phyloP scores from a whole-genome alignment of 2,797 vertebrate species.

The Phoeniculus purpureus region DNA sequence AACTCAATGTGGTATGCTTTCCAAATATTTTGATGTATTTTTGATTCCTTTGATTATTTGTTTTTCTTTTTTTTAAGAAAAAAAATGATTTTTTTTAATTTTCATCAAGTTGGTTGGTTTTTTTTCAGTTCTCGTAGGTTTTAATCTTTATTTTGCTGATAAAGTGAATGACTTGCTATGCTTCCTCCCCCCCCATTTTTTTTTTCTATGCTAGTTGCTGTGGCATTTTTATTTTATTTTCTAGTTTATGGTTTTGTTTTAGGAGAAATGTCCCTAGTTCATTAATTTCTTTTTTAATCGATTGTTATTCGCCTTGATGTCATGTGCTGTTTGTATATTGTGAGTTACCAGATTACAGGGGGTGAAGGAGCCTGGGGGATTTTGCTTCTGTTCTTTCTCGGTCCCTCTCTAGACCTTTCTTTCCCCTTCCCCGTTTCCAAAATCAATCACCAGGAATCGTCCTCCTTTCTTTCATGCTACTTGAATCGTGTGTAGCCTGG shows the following conservation, averaged over 20 bases:
- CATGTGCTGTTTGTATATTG: constrained; percentile 64
- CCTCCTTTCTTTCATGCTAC: neutral
- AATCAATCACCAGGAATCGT: neutral
- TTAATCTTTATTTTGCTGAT: constrained; percentile 76
- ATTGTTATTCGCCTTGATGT: constrained; percentile 67
- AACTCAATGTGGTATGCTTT: constrained; percentile 92
- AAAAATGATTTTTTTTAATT: constrained; percentile 74
- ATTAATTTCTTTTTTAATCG: constrained; percentile 67
- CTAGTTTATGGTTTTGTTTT: constrained; percentile 56
- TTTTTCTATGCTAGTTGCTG: constrained; percentile 45
- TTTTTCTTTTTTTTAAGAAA: neutral
- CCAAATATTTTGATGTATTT: constrained; percentile 84
- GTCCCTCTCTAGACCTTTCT: neutral
- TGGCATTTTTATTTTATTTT: constrained; percentile 70
- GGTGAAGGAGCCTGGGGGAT: constrained; percentile 8
- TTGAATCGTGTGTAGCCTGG: neutral
- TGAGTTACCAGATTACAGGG: constrained; percentile 9
- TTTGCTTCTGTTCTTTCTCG: neutral
- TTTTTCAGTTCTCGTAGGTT: constrained; percentile 64
- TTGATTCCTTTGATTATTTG: constrained; percentile 56
- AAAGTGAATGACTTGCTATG: constrained; percentile 83
- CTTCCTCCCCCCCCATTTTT: constrained; percentile 80
- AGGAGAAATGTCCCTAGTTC: constrained; percentile 20
- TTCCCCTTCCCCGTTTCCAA: neutral
- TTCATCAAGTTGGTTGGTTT: constrained; percentile 10